phyloP scores from a whole-genome alignment of 2,113 vertebrate genomes.

The Glaucidium brasilianum region DNA sequence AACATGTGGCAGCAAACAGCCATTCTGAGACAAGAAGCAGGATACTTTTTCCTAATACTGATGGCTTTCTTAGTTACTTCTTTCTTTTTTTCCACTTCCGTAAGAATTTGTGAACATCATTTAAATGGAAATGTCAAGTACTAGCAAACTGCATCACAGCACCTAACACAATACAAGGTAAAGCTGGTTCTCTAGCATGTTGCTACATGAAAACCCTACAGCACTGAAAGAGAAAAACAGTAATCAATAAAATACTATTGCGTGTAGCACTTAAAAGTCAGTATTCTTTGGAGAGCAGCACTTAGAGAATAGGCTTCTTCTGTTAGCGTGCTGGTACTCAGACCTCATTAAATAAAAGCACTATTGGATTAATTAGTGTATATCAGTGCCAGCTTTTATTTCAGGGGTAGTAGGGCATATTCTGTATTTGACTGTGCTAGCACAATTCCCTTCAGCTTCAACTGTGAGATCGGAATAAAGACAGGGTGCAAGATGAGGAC shows the following conservation, averaged over 20 bases:
- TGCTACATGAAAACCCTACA: not conserved
- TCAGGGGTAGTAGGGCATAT: not conserved
- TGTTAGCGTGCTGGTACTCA: not conserved
- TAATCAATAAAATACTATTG: constrained; percentile 14
- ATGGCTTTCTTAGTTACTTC: not conserved
- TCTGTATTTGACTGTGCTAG: not conserved
- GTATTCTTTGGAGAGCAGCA: not conserved
- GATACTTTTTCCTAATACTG: not conserved
- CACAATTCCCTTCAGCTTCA: not conserved
- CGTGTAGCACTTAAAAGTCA: not conserved
- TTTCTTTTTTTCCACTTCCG: not conserved
- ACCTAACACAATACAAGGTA: not conserved
- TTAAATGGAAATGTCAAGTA: not conserved
- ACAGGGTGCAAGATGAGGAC: not conserved
- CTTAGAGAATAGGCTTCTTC: not conserved
- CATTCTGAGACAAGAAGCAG: not conserved
- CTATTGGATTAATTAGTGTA: not conserved
- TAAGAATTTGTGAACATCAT: not conserved
- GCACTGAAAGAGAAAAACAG: not conserved
- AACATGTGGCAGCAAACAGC: not conserved
- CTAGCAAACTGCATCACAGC: not conserved
- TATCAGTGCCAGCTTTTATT: not conserved
- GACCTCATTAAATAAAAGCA: constrained; percentile 11
- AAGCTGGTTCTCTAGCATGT: not conserved
- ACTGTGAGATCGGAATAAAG: not conserved